These are phyloP conservation scores for Zosterops lateralis DNA, from an alignment of 2,113 vertebrate genomes.

Conservation along the genomic window DNA sequence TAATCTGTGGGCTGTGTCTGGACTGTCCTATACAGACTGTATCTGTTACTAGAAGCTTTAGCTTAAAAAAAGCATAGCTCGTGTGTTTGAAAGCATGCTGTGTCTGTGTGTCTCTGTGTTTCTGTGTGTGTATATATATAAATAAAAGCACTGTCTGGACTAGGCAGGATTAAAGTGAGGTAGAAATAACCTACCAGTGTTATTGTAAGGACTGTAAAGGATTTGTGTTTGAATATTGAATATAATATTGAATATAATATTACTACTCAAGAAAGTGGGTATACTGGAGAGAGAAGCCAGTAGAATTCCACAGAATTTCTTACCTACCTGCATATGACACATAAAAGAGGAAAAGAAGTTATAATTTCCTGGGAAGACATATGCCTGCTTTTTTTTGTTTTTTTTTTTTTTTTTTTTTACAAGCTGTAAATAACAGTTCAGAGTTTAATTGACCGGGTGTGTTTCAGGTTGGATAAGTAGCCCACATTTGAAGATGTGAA, in stretches of 20 bases:
- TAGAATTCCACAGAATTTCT: not conserved
- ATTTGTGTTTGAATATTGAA: not conserved
- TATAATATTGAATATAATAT: not conserved
- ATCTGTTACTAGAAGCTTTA: not conserved
- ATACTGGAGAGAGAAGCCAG: not conserved
- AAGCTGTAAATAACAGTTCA: not conserved
- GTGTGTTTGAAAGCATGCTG: not conserved
- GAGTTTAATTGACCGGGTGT: not conserved
- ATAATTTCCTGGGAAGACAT: not conserved
- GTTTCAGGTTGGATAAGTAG: not conserved
- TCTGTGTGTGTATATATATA: not conserved
- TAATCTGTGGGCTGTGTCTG: not conserved
- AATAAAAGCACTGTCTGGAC: not conserved
- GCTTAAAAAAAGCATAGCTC: not conserved
- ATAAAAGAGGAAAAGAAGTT: not conserved
- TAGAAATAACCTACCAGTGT: not conserved
- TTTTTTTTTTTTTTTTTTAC: not conserved
- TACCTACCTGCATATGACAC: not conserved
- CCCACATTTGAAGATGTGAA: not conserved
- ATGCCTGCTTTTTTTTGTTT: not conserved
- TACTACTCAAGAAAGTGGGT: not conserved
- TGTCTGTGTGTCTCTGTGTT: not conserved
- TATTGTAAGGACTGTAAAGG: not conserved
- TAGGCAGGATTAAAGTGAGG: not conserved
- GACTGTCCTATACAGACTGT: not conserved